Evolutionary conservation across 2,888 invertebrate species (phyloP), one percentile per base, ranked within the genome.

Genomic region (Conus canariensis): DNA sequence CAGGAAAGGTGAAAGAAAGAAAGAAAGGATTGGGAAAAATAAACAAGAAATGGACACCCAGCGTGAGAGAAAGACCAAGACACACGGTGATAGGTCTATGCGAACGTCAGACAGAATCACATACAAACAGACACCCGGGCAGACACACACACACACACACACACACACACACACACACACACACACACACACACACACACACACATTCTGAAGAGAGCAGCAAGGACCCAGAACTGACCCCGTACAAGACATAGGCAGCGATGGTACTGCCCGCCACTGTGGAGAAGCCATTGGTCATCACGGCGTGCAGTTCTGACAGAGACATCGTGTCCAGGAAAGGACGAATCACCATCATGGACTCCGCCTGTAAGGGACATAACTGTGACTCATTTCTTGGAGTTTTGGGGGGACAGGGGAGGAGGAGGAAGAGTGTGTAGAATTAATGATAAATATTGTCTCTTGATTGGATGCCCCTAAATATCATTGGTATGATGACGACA

Each of bases 341-440:
- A 94, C 98, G 97, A 88, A 99, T 97, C 82, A 99, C 96, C 80
- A 99, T 96, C 0, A 98, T 98, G 6, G 98, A 98, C 97, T 99
- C 99, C 1, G 98, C 98, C 98, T 98, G 96, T 59, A 97, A 89
- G 64, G 16, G 64, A 30, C 9, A 19, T 80, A 14, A 80, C 45
- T 45, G 45, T 45, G 45, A 45, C 45, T 45, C 4, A 45, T 45
- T 45, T 45, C 45, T 45, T 45, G 4, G 45, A 2, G 30, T 45
- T 45, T 45, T 45, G 3, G 45, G 45, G 2, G 45, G 45, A 45
- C 45, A 4, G 45, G 4, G 45, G 45, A 45, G 45, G 45, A 4
- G 45, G 45, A 45, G 2, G 45, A 45, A 45, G 45, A 45, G 45
- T 45, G 45, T 45, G 45, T 45, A 45, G 4, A 45, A 45, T 45